Base-by-base conservation (phyloP, 2,888 invertebrate species). In the Lumbricus terrestris region DNA sequence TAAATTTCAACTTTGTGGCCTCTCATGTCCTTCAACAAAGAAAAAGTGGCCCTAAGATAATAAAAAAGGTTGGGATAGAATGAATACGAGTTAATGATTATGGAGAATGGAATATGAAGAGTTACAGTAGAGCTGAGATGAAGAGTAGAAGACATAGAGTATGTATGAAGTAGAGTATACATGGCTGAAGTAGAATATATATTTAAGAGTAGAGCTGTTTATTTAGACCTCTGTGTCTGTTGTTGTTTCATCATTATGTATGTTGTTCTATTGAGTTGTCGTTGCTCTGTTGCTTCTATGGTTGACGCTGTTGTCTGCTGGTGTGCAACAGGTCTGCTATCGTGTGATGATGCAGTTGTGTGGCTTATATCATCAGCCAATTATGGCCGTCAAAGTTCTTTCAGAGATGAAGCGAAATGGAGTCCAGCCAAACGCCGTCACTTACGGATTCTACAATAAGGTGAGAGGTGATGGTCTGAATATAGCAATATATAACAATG, bases 341-440 rank as follows among this genome's bases (percentile, higher is more conserved):
- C 96, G 99, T 91, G 97, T 99, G 90, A 97, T 99, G 97, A 98
- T 99, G 98, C 98, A 99, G 95, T 96, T 99, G 38, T 99, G 99
- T 95, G 98, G 99, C 15, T 97, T 97, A 92, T 97, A 98, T 94
- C 97, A 97, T 91, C 96, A 98, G 94, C 99, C 99, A 0, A 97
- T 98, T 90, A 95, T 99, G 93, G 99, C 99, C 1, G 98, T 99
- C 0, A 98, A 98, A 93, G 95, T 96, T 16, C 93, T 94, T 90
- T 94, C 93, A 47, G 94, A 94, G 91, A 95, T 95, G 95, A 98
- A 98, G 95, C 96, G 97, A 35, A 97, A 97, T 82, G 98, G 98
- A 0, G 96, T 99, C 82, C 98, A 98, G 94, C 98, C 99, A 0
- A 99, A 99, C 95, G 99, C 99, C 20, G 96, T 99, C 90, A 99